Evolutionary conservation across 2,113 vertebrate species (phyloP), one percentile per base, ranked within the genome.

Genomic region (Australoheros scitulus): DNA sequence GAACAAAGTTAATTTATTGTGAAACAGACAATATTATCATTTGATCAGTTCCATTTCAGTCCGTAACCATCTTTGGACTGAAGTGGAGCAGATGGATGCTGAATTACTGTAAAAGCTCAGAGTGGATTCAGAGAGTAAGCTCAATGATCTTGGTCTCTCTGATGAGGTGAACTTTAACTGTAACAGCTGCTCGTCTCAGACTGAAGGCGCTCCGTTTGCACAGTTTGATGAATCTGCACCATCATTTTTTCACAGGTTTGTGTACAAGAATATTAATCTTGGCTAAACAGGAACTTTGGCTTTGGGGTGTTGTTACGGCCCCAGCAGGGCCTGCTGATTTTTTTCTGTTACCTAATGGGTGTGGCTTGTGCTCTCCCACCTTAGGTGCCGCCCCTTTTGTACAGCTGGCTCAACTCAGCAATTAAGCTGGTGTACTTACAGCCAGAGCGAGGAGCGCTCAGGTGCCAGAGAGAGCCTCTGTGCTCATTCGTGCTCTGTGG

Each of bases 131-230:
- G 26, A 72, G 18, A 32, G 68, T 1, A 1, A 52, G 18, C 20
- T 52, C 65, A 20, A 29, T 52, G 13, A 72, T 14, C 24, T 72
- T 32, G 0, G 43, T 55, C 43, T 17, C 47, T 72, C 47, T n/a
- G 47, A 72, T 0, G 18, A 72, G 18, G 1, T 55, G 68, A 72
- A 72, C 47, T 70, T 70, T 52, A 70, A 70, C 1, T 72, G 11
- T 8, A 2, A 0, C 43, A 72, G 26, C 65, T 14, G 26, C 18
- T 11, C n/a, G 47, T 26, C 18, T 0, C n/a, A 14, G 68, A 13
- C 68, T 55, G 68, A 72, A 34, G 47, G 26, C 0, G 4, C 47
- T 52, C 47, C 11, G 11, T 52, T 32, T 72, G 0, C 47, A n/a
- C 7, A 0, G 2, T 72, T 72, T 72, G 3, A 72, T 26, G 14